Base-by-base conservation (phyloP, 2,797 vertebrate genomes). In the Coracias cyanogaster region DNA sequence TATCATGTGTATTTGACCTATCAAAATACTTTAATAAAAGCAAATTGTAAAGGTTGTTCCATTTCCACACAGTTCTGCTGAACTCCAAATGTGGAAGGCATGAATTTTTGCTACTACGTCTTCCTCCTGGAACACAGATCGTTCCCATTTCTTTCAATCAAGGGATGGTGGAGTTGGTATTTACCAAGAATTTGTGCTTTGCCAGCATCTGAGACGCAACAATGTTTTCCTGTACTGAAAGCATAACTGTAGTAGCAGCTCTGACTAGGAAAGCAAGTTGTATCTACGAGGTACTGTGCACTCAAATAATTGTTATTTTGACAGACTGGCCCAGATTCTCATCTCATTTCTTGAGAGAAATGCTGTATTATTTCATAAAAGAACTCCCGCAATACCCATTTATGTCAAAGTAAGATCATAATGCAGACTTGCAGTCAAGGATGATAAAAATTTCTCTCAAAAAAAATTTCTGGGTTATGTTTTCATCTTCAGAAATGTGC, bases 331-430 rank as follows among this genome's bases (percentile, higher is more conserved):
- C 73, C 66, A 94, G 80, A 89, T 91, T 92, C 45, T 88, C 25
- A 78, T 88, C 55, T 87, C 25, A 60, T 85, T 91, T 91, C 43
- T 94, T 58, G 35, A 94, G 61, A 94, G 39, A 88, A 95, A 92
- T 72, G 28, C 18, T 66, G n/a, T 83, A 79, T 93, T 93, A 89
- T 76, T 94, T 93, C 77, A 66, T 86, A 65, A 95, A 94, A 90
- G 66, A 76, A 62, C 46, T 96, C 58, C 54, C 4, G 3, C 60
- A 94, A 92, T 90, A 95, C 39, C 77, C 57, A 76, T 90, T 95
- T 90, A 86, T 84, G 90, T 95, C 90, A 94, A 92, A 93, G 46
- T 62, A 89, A 91, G 74, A 89, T 77, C 51, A 69, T 66, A 92
- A 92, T 58, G 37, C 48, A 92, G 70, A 90, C 65, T 93, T 77